Conservation (phyloP, 2,797 vertebrate species). For the Galaxias olidus region DNA sequence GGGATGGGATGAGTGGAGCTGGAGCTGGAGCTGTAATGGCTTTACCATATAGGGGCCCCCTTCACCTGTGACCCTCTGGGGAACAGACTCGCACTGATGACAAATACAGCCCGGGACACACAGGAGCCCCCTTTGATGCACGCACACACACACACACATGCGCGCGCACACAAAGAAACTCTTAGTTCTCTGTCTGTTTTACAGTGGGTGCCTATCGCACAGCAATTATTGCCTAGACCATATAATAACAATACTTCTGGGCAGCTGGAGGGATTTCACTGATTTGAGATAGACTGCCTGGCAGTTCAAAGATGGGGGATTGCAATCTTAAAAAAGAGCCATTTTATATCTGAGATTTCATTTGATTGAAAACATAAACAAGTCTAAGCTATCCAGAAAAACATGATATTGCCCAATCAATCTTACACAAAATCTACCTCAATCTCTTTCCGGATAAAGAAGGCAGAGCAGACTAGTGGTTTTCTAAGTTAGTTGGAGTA, state of each 20-base stretch:
- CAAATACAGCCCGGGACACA: slow-evolving; percentile 34
- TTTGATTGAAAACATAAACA: no score
- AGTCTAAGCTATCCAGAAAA: no score
- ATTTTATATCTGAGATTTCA: no score
- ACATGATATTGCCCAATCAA: no score
- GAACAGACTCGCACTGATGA: slow-evolving; percentile 36
- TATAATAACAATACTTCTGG: neutral
- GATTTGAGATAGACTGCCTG: no score
- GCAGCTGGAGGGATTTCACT: neutral
- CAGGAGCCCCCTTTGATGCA: slow-evolving; percentile 2
- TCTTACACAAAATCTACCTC: no score
- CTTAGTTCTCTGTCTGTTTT: slow-evolving; percentile 26
- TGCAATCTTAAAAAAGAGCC: no score
- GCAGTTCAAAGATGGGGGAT: no score
- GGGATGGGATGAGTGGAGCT: neutral
- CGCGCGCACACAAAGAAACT: neutral
- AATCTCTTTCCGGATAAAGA: no score
- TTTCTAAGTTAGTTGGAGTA: no score
- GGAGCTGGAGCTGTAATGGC: slow-evolving; percentile 12
- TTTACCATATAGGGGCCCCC: slow-evolving; percentile 12
- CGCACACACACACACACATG: slow-evolving; percentile 5
- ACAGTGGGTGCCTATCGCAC: slow-evolving; percentile 11
- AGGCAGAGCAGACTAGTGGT: no score
- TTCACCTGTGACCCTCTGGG: slow-evolving; percentile 31
- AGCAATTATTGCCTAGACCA: neutral